Percentiles rank a stretch among this genome's conserved stretches.
Conservation (phyloP, 1,140 invertebrate genomes). For the Chionoecetes opilio region DNA sequence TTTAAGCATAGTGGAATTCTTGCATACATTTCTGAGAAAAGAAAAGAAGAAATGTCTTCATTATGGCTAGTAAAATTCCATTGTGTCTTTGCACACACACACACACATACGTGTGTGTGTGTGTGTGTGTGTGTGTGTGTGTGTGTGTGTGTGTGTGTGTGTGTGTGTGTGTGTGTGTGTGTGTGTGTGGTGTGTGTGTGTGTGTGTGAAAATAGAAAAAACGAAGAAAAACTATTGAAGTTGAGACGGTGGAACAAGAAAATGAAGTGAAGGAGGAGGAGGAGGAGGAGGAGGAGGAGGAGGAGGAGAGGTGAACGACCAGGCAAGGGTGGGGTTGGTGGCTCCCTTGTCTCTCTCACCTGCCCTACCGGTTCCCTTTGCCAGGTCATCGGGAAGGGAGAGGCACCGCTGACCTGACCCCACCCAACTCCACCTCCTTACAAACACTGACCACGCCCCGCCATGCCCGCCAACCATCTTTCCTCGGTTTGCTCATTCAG, state of each 20-base stretch:
- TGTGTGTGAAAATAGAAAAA: too few species aligned
- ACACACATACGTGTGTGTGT: too few species aligned
- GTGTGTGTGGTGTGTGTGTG: too few species aligned
- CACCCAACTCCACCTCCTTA: not conserved
- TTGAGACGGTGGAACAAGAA: not conserved
- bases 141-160: too few species aligned
- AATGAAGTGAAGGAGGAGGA: not conserved
- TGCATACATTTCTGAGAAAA: too few species aligned
- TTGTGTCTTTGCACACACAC: too few species aligned
- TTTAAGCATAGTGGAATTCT: too few species aligned
- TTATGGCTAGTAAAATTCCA: too few species aligned
- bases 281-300: not conserved
- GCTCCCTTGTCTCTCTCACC: not conserved
- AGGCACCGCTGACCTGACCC: not conserved
- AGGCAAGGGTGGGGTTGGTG: constrained; percentile 12
- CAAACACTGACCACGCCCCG: not conserved
- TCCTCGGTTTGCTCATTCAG: too few species aligned
- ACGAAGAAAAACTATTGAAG: not conserved
- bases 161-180: too few species aligned
- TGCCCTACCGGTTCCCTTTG: not conserved
- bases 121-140: too few species aligned
- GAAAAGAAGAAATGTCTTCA: too few species aligned
- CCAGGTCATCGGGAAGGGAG: constrained; percentile 12
- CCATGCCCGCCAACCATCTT: not conserved
- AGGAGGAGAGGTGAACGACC: constrained; percentile 24